These are phyloP conservation scores for Oopsacas minuta DNA, from an alignment of 37 sponge, comb jelly and placozoan species.

Conservation along the genomic window DNA sequence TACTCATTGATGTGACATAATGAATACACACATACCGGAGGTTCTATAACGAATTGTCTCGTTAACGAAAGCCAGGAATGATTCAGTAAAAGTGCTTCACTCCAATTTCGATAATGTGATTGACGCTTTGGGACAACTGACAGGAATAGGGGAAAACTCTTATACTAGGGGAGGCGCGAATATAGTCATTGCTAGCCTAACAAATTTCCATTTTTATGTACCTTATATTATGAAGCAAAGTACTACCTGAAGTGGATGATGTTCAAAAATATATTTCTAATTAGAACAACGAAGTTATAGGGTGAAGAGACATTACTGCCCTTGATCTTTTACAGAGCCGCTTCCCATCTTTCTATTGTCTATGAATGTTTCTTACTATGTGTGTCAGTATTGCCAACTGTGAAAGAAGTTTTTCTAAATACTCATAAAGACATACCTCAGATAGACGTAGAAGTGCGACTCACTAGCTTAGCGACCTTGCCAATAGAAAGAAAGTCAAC, in stretches of 20 bases:
- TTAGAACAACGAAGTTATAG: slow-evolving; percentile 7
- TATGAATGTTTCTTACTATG: slow-evolving; percentile 8
- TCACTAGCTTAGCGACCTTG: not conserved
- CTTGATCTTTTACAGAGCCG: not conserved
- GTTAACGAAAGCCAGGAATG: slow-evolving; percentile 9
- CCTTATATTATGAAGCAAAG: not conserved
- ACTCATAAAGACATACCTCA: slow-evolving; percentile 13
- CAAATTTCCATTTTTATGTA: slow-evolving; percentile 18
- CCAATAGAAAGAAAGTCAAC: not conserved
- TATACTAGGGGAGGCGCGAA: not conserved
- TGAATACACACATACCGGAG: slow-evolving; percentile 3
- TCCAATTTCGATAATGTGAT: slow-evolving; percentile 16
- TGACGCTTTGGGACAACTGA: not conserved
- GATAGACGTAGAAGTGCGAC: not conserved
- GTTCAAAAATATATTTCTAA: not conserved
- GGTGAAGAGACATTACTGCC: not conserved
- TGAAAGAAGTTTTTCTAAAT: slow-evolving; percentile 20
- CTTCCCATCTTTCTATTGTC: slow-evolving; percentile 4
- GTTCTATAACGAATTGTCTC: slow-evolving; percentile 7
- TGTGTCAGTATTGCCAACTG: slow-evolving; percentile 14
- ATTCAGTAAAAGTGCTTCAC: not conserved
- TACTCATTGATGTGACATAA: slow-evolving; percentile 15
- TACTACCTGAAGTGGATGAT: slow-evolving; percentile 13
- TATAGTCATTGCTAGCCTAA: not conserved
- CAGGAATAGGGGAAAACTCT: not conserved